These are phyloP conservation scores for Cotesia vestalis DNA, from an alignment of 1,140 invertebrate genomes.

Conservation along the genomic window DNA sequence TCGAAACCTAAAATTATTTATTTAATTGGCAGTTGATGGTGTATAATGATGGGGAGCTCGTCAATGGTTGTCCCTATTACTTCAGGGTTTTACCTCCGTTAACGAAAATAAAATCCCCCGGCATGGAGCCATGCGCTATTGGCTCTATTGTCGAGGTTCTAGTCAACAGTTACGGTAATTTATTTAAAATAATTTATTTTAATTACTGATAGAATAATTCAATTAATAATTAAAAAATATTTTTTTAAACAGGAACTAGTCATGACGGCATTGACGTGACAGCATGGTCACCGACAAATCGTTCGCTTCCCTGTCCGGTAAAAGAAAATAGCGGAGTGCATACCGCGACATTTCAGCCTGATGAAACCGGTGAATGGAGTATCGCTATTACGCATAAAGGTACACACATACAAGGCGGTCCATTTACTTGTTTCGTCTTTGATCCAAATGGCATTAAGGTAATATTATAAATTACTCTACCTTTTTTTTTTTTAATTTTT, in stretches of 20 bases:
- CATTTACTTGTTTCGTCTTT: conserved; percentile 96
- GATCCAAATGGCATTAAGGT: conserved; percentile 91
- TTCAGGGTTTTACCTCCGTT: conserved; percentile 88
- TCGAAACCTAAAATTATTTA: not conserved
- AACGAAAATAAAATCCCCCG: conserved; percentile 85
- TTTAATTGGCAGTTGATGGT: conserved; percentile 68
- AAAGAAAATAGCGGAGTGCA: conserved; percentile 82
- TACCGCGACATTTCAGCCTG: conserved; percentile 94
- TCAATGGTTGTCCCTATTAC: conserved; percentile 77
- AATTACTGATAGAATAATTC: not conserved
- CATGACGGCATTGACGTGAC: conserved; percentile 87
- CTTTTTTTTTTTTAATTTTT: not conserved
- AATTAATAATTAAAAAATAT: conserved; percentile 9
- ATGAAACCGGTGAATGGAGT: conserved; percentile 96
- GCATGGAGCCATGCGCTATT: conserved; percentile 93
- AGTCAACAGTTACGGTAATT: conserved; percentile 83
- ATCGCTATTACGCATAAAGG: conserved; percentile 95
- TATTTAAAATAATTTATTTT: conserved; percentile 37
- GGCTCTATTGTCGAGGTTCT: conserved; percentile 95
- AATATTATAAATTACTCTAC: conserved; percentile 43
- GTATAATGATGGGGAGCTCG: conserved; percentile 72
- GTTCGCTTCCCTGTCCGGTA: conserved; percentile 78
- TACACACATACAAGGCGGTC: conserved; percentile 94
- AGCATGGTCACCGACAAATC: conserved; percentile 86
- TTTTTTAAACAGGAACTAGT: conserved; percentile 74